phyloP scores from a whole-genome alignment of 2,888 invertebrate species.

The Himalopsyche kuldschensis region DNA sequence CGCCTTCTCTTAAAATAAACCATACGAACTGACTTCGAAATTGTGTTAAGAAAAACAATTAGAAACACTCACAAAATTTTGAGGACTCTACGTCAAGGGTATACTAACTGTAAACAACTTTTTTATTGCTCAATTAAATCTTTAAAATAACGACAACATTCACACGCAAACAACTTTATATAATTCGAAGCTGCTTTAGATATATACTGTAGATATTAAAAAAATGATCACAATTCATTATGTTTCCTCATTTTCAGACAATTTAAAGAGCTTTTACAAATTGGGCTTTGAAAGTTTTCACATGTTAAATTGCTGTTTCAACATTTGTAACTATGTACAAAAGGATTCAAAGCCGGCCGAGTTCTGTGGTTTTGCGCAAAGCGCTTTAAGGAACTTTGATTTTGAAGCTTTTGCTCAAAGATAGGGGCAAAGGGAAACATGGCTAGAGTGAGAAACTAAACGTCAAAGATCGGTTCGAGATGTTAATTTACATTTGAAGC shows the following conservation, averaged over 20 bases:
- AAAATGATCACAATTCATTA: too few relatives aligned
- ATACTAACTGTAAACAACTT: too few relatives aligned
- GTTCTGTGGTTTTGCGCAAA: slow-evolving; percentile 14
- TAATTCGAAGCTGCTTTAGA: too few relatives aligned
- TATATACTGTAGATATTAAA: too few relatives aligned
- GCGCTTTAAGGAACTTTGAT: slow-evolving; percentile 5
- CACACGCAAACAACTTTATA: too few relatives aligned
- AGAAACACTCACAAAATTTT: too few relatives aligned
- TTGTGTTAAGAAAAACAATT: too few relatives aligned
- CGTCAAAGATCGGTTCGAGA: neutral
- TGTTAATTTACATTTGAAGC: slow-evolving; percentile 17
- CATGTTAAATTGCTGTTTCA: neutral
- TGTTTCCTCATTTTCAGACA: neutral
- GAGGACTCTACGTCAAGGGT: too few relatives aligned
- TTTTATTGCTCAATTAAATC: too few relatives aligned
- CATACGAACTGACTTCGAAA: too few relatives aligned
- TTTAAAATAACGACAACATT: too few relatives aligned
- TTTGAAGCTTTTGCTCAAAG: neutral
- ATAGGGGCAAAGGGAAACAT: neutral
- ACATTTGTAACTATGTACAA: slow-evolving; percentile 12
- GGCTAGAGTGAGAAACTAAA: neutral
- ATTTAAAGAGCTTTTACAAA: neutral
- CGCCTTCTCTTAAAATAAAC: too few relatives aligned
- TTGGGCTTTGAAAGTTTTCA: slow-evolving; percentile 1
- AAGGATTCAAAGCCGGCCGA: slow-evolving; percentile 3